phyloP scores from a whole-genome alignment of 2,797 vertebrate genomes.

The Lutjanus argentimaculatus region DNA sequence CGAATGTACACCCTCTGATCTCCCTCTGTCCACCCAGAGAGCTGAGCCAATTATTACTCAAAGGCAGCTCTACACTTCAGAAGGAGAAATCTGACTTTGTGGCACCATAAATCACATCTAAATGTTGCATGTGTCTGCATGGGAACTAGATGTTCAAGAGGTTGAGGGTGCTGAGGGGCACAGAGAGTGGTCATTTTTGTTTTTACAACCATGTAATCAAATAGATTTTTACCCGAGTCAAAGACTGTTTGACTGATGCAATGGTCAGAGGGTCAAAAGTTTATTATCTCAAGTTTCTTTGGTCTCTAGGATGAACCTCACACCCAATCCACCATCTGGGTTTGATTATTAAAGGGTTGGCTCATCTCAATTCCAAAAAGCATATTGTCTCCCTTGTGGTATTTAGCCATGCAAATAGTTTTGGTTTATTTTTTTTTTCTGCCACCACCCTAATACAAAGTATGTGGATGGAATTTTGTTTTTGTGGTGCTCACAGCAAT shows the following conservation, averaged over 20 bases:
- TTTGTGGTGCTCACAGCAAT: not conserved
- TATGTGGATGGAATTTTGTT: not conserved
- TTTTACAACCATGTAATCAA: conserved; percentile 20
- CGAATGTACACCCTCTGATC: conserved; percentile 38
- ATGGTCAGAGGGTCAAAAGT: not conserved
- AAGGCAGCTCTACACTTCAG: conserved; percentile 41
- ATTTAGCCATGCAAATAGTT: not conserved
- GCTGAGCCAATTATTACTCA: conserved; percentile 44
- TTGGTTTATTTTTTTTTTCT: not conserved
- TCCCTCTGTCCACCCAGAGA: conserved; percentile 37
- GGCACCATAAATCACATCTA: conserved; percentile 53
- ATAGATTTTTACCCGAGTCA: conserved; percentile 2
- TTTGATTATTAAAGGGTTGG: not conserved
- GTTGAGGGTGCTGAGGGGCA: conserved; percentile 11
- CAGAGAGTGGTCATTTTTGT: conserved; percentile 15
- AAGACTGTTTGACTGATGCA: not conserved
- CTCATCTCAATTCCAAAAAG: not conserved
- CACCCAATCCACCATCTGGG: not conserved
- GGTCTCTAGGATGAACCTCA: not conserved
- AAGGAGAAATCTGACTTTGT: conserved; percentile 60
- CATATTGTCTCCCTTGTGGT: not conserved
- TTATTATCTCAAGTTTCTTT: conserved; percentile 9
- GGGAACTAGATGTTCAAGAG: conserved; percentile 55
- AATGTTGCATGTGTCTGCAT: conserved; percentile 33
- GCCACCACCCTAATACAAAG: not conserved